These are phyloP conservation scores for Drosophila neoperkinsi DNA, from an alignment of 2,888 invertebrate genomes.

Conservation along the genomic window DNA sequence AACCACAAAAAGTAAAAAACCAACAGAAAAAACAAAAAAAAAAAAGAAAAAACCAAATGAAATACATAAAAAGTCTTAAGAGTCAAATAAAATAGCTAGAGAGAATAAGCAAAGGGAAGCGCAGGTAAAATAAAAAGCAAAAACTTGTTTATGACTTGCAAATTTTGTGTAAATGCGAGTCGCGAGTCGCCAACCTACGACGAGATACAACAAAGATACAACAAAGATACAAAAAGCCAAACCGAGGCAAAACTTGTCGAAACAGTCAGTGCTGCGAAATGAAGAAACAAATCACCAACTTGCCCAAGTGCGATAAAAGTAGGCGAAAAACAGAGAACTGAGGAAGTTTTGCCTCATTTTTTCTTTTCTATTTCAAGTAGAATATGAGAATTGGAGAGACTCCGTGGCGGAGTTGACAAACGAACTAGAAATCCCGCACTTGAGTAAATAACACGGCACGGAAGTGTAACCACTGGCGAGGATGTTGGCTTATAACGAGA, in stretches of 20 bases:
- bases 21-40: neutral
- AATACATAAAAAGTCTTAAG: constrained; percentile 29
- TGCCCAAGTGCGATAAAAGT: constrained; percentile 20
- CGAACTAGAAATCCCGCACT: constrained; percentile 77
- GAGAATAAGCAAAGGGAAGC: constrained; percentile 33
- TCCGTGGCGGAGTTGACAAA: constrained; percentile 52
- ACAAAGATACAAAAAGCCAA: constrained; percentile 16
- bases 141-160: constrained; percentile 82
- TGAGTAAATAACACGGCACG: constrained; percentile 73
- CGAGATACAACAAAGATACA: constrained; percentile 1
- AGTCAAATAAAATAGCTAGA: constrained; percentile 22
- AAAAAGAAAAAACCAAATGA: constrained; percentile 27
- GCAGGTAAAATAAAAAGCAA: constrained; percentile 72
- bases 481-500: constrained; percentile 3
- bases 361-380: neutral
- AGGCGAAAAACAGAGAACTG: constrained; percentile 6
- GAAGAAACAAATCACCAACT: constrained; percentile 59
- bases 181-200: constrained; percentile 32
- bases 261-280: constrained; percentile 32
- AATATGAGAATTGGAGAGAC: neutral
- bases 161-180: constrained; percentile 69
- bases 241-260: constrained; percentile 57
- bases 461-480: constrained; percentile 61
- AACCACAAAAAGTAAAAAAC: constrained; percentile 11
- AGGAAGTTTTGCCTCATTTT: neutral